Percentiles rank a stretch among this genome's conserved stretches.
phyloP scores from a whole-genome alignment of 2,888 invertebrate genomes.

The Drosophila meridionalis region DNA sequence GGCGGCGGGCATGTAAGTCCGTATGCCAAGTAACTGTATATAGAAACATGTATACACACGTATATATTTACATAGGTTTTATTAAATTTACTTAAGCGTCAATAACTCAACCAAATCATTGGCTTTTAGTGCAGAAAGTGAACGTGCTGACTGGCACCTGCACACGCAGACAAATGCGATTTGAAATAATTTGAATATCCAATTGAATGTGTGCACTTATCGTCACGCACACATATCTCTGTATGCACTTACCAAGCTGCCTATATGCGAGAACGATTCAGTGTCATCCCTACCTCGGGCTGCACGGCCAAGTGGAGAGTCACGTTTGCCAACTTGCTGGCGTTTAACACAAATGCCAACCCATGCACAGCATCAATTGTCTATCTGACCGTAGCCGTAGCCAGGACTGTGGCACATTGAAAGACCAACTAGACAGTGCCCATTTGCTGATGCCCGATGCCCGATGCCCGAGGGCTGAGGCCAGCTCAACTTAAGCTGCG shows the following conservation, averaged over 20 bases:
- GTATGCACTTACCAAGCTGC: slow-evolving; percentile 8
- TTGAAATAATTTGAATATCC: slow-evolving; percentile 77
- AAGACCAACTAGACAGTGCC: slow-evolving; percentile 42
- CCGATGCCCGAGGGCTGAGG: slow-evolving; percentile 1
- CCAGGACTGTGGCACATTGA: slow-evolving; percentile 31
- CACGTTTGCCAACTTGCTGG: slow-evolving; percentile 63
- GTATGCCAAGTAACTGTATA: slow-evolving; percentile 1
- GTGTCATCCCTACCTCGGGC: slow-evolving; percentile 16
- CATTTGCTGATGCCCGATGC: slow-evolving; percentile 6
- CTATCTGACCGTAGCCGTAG: slow-evolving; percentile 62
- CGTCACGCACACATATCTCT: slow-evolving; percentile 40
- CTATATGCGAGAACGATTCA: slow-evolving; percentile 9
- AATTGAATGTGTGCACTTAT: slow-evolving; percentile 77
- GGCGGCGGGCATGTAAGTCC: slow-evolving; percentile 31
- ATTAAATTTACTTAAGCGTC: slow-evolving; percentile 71
- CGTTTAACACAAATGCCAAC: slow-evolving; percentile 58
- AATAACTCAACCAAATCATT: slow-evolving; percentile 59
- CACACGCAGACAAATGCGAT: slow-evolving; percentile 74
- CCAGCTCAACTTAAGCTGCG: slow-evolving; percentile 42
- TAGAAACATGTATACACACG: background rate
- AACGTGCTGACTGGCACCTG: slow-evolving; percentile 64
- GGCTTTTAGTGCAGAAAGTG: slow-evolving; percentile 56
- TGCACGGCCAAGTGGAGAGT: slow-evolving; percentile 42
- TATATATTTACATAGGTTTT: slow-evolving; percentile 35
- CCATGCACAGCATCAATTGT: slow-evolving; percentile 72